A percentile compares a stretch with the other conserved stretches of the same genome.
Evolutionary conservation across 2,113 vertebrate species (phyloP).

Genomic region (Psittacara wagleri): DNA sequence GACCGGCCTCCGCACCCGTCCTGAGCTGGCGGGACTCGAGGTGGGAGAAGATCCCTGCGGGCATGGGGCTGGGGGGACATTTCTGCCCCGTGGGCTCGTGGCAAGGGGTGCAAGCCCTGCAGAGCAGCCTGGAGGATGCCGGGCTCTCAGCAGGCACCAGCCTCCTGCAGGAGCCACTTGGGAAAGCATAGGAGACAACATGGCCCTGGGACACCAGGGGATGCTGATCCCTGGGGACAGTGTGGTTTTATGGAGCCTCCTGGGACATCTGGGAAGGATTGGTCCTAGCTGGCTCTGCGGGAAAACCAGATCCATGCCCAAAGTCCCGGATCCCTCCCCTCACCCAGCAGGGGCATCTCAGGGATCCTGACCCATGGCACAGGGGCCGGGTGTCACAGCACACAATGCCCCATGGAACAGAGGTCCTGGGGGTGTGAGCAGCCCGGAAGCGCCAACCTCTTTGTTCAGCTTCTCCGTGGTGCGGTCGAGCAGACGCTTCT

Average conservation of each 20-base stretch:
- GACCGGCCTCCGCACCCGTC: neutral
- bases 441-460: conserved; percentile 55
- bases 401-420: rapidly evolving
- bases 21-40: neutral
- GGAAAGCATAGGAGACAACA: neutral
- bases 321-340: neutral
- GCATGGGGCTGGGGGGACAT: rapidly evolving
- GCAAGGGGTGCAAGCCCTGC: neutral
- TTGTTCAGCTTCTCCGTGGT: conserved; percentile 74
- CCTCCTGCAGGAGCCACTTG: neutral
- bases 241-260: neutral
- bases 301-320: neutral
- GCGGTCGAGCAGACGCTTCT: conserved; percentile 73
- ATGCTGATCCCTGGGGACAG: neutral
- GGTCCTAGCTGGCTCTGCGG: neutral
- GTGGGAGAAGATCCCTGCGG: neutral
- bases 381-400: rapidly evolving
- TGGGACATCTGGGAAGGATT: rapidly evolving
- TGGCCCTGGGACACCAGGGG: neutral
- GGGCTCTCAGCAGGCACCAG: neutral
- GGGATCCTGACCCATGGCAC: neutral
- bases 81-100: rapidly evolving
- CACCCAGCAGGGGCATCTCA: neutral
- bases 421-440: rapidly evolving
- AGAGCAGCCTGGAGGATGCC: neutral